These are phyloP conservation scores for Notechis scutatus DNA, from an alignment of 2,113 vertebrate genomes.

Conservation along the genomic window DNA sequence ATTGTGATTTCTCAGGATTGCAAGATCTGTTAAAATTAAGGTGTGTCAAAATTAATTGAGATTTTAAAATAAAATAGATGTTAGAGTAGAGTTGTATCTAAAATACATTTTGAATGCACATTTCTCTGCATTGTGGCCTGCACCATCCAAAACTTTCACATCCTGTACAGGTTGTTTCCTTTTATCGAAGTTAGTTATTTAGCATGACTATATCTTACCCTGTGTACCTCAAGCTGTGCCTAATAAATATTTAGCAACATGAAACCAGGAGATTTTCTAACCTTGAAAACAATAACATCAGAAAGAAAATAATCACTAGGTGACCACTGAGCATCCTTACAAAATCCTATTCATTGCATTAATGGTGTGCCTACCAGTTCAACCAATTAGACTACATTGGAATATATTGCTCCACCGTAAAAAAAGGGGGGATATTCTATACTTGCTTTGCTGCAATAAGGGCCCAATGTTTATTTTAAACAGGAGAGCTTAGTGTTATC, in stretches of 20 bases:
- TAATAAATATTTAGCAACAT: slow-evolving; percentile 48
- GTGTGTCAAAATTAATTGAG: neutral
- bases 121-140: neutral
- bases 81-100: neutral
- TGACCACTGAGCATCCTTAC: slow-evolving; percentile 47
- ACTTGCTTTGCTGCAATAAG: slow-evolving; percentile 37
- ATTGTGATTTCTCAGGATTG: neutral
- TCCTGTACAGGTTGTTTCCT: neutral
- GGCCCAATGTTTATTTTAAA: slow-evolving; percentile 51
- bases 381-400: slow-evolving; percentile 51
- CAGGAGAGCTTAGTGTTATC: slow-evolving; percentile 45
- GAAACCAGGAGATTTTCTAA: slow-evolving; percentile 48
- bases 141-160: neutral
- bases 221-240: neutral
- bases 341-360: slow-evolving; percentile 49
- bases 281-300: slow-evolving; percentile 30
- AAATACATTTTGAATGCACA: neutral
- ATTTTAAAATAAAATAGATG: neutral
- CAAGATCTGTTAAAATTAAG: too few relatives aligned
- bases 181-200: slow-evolving; percentile 5
- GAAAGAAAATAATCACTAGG: slow-evolving; percentile 59
- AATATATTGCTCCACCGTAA: slow-evolving; percentile 7
- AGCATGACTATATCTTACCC: neutral
- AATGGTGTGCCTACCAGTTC: slow-evolving; percentile 5
- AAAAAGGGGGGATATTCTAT: slow-evolving; percentile 31